phyloP scores from a whole-genome alignment of 2,797 vertebrate species.

The Dermochelys coriacea region DNA sequence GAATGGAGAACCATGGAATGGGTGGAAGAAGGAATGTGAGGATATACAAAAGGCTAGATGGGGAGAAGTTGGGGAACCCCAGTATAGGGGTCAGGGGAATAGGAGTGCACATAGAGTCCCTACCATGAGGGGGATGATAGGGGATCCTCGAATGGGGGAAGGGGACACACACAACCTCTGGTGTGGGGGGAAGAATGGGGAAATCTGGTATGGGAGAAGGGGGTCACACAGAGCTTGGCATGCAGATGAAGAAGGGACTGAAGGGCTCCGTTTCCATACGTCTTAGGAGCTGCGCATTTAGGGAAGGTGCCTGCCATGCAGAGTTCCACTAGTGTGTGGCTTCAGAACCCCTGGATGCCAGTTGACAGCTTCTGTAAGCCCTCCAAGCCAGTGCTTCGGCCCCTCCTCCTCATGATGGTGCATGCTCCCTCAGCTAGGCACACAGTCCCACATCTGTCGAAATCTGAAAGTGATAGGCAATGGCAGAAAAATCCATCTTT shows the following conservation, averaged over 20 bases:
- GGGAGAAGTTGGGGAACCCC: too few species aligned
- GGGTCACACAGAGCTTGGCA: conserved; percentile 28
- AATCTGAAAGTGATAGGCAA: not conserved
- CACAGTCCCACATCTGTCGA: not conserved
- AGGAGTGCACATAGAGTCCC: too few species aligned
- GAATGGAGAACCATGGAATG: too few species aligned
- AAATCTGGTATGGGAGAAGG: conserved; percentile 3
- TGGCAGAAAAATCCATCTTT: not conserved
- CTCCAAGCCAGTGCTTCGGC: not conserved
- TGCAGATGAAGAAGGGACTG: not conserved
- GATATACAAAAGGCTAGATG: too few species aligned
- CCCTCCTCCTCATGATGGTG: not conserved
- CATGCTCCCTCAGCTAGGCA: not conserved
- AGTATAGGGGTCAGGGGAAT: too few species aligned
- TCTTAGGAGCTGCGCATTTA: conserved; percentile 16
- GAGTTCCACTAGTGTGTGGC: too few species aligned
- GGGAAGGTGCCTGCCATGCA: not conserved
- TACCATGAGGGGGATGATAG: too few species aligned
- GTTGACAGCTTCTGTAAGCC: conserved; percentile 22
- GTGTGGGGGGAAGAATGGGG: not conserved
- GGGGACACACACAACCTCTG: not conserved
- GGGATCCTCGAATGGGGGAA: too few species aligned
- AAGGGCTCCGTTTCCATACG: not conserved
- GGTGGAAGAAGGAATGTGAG: too few species aligned
- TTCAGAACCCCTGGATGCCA: not conserved